Percentiles rank a stretch among this genome's conserved stretches.
Evolutionary conservation across 2,888 invertebrate genomes (phyloP).

Genomic region (Polymixis lichenea): DNA sequence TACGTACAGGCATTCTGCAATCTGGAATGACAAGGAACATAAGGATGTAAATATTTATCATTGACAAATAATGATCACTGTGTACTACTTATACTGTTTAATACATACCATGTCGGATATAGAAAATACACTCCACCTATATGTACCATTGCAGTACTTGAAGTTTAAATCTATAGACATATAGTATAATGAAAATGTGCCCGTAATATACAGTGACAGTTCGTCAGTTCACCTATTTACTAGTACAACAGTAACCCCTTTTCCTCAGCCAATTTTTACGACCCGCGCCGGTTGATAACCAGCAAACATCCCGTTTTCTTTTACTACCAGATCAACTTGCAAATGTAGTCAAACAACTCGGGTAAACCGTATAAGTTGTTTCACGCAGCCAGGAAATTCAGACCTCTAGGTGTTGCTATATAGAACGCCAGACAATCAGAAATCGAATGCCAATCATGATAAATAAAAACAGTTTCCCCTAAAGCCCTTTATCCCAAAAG

Average conservation of each 20-base stretch:
- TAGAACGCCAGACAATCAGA: slow-evolving; percentile 55
- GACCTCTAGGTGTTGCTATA: slow-evolving; percentile 48
- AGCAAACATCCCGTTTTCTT: slow-evolving; percentile 51
- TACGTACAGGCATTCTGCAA: not conserved
- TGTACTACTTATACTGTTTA: not conserved
- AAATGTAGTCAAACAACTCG: slow-evolving; percentile 46
- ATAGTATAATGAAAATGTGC: not conserved
- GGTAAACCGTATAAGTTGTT: slow-evolving; percentile 4
- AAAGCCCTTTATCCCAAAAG: slow-evolving; percentile 72
- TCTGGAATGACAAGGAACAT: not conserved
- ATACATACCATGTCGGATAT: not conserved
- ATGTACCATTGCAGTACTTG: not conserved
- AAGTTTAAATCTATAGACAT: not conserved
- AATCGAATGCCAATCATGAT: slow-evolving; percentile 66
- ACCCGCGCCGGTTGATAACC: slow-evolving; percentile 41
- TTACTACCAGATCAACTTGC: slow-evolving; percentile 55
- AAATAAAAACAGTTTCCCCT: slow-evolving; percentile 68
- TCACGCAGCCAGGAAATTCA: slow-evolving; percentile 31
- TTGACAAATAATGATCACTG: not conserved
- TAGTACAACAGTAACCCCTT: slow-evolving; percentile 22
- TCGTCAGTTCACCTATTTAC: slow-evolving; percentile 37
- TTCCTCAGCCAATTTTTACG: slow-evolving; percentile 38
- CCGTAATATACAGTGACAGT: not conserved
- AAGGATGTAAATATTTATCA: not conserved
- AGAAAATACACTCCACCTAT: no score